Percentiles rank a stretch among this genome's conserved stretches.
These are phyloP conservation scores for Oplegnathus fasciatus DNA, from an alignment of 2,113 vertebrate genomes.

Conservation along the genomic window DNA sequence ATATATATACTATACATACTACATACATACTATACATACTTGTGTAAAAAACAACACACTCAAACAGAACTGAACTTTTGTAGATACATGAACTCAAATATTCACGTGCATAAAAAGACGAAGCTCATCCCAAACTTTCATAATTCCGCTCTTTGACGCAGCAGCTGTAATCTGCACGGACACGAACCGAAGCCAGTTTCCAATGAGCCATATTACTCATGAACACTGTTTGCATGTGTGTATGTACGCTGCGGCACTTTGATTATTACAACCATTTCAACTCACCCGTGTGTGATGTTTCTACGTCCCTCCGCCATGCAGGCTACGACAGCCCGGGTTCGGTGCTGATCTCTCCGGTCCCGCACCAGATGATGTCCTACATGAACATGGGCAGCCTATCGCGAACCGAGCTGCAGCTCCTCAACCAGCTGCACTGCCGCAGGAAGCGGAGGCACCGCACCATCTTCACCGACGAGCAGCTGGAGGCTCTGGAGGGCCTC, in stretches of 20 bases:
- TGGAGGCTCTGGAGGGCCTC: conserved; percentile 96
- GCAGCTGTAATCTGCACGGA: neutral
- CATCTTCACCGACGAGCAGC: conserved; percentile 98
- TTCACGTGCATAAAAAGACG: neutral
- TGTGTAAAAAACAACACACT: too few species aligned
- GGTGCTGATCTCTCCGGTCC: conserved; percentile 93
- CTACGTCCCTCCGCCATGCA: conserved; percentile 55
- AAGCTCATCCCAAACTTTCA: neutral
- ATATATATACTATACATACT: too few species aligned
- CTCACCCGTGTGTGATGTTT: conserved; percentile 1
- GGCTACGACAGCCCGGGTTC: conserved; percentile 93
- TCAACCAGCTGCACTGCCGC: conserved; percentile 97
- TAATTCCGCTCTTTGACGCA: neutral
- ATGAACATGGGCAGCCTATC: conserved; percentile 97
- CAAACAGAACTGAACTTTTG: too few species aligned
- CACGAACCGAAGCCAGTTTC: neutral
- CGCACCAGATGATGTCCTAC: conserved; percentile 97
- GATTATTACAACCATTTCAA: neutral
- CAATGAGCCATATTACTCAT: neutral
- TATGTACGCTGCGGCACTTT: neutral
- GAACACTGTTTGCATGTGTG: neutral
- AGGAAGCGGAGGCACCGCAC: conserved; percentile 95
- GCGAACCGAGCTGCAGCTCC: conserved; percentile 94
- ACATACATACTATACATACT: too few species aligned
- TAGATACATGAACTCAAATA: neutral